These are phyloP conservation scores for Aurelia sp. DNA, from an alignment of 30 jellyfish, hydroid and myxozoan species.

Conservation along the genomic window DNA sequence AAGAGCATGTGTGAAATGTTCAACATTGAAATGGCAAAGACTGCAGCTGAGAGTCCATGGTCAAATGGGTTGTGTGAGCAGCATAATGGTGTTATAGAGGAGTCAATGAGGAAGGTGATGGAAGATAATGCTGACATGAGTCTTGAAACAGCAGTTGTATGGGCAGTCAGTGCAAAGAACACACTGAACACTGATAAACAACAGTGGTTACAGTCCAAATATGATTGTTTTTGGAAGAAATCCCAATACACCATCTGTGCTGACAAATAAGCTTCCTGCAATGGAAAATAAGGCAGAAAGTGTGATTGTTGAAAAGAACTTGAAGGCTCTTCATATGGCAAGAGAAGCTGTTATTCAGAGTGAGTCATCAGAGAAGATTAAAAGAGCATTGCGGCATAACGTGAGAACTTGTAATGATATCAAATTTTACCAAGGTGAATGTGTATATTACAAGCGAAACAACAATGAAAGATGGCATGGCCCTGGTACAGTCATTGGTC, in stretches of 20 bases:
- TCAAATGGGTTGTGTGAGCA: conserved; percentile 47
- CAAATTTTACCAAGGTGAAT: background rate
- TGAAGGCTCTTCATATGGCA: no score
- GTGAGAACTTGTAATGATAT: background rate
- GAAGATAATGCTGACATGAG: background rate
- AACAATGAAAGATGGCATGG: background rate
- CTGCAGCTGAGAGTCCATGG: conserved; percentile 66
- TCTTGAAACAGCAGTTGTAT: conserved; percentile 36
- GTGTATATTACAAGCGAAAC: background rate
- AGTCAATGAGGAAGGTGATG: background rate
- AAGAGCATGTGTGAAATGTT: conserved; percentile 27
- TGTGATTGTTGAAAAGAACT: no score
- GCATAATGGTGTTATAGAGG: background rate
- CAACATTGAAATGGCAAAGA: conserved; percentile 25
- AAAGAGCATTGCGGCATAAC: background rate
- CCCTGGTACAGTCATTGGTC: background rate
- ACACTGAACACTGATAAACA: no score
- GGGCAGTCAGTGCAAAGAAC: background rate
- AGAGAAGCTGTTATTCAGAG: no score
- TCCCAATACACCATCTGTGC: no score
- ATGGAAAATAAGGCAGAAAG: no score
- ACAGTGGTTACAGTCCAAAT: no score
- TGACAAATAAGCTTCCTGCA: no score
- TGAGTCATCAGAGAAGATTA: background rate
- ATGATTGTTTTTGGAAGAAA: no score